Base-by-base conservation (phyloP, 2,888 invertebrate species). In the Philopedon plagiatum region DNA sequence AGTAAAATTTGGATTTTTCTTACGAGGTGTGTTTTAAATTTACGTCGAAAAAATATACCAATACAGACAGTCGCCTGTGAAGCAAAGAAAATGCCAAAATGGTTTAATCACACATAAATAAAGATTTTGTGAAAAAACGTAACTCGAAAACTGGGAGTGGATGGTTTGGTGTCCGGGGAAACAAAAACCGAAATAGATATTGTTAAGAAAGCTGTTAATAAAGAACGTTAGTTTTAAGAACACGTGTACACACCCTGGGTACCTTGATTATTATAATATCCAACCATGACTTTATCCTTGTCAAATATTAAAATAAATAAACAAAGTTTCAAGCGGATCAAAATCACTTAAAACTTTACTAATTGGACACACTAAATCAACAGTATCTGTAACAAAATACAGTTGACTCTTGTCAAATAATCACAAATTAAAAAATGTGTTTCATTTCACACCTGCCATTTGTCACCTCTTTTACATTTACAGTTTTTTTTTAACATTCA, bases 261-360 rank as follows among this genome's bases (percentile, higher is more conserved):
- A 73, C 73, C 73, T 73, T 69, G 69, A 73, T 73, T 73, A 34
- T 58, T 58, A 65, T 73, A 73, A 61, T 69, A 73, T 73, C 73
- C 73, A 44, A 73, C 73, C 73, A 73, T 73, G 13, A 29, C 64
- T 26, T 8, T 5, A 1, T 49, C 2, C 13, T 39, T 44, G 3
- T 15, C 15, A 39, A 39, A 46, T 21, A 5, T 46, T 21, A 21
- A 19, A 8, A 8, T 15, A 29, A 54, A 15, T 15, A 18, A 54
- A 51, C n/a, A 46, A 11, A 2, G 26, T 51, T 13, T 26, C 7
- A 51, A 51, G 11, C 15, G n/a, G 4, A 49, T 23, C 23, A 26
- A 29, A 54, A 29, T 11, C 51, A 15, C 15, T 54, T 29, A 2
- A 54, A 2, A 23, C 29, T 29, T 5, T 29, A 26, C 51, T 51